phyloP scores from a whole-genome alignment of 2,797 vertebrate species.

The Capromys pilorides region DNA sequence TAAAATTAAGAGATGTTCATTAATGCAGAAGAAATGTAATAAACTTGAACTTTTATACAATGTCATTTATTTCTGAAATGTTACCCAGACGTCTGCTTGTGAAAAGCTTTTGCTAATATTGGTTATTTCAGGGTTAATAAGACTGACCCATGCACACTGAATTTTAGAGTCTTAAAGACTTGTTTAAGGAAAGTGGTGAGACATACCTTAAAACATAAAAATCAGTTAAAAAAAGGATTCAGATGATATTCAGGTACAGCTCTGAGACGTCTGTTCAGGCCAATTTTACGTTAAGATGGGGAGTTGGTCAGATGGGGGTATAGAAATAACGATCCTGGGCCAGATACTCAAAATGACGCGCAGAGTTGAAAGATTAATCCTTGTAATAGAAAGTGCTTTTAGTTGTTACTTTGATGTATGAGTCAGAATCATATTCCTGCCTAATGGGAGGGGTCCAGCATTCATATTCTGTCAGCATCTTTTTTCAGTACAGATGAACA shows the following conservation, averaged over 20 bases:
- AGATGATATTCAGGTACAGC: neutral
- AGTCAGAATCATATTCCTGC: neutral
- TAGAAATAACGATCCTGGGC: neutral
- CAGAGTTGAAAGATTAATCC: conserved; percentile 19
- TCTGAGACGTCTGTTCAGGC: neutral
- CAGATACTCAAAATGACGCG: neutral
- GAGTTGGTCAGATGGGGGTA: neutral
- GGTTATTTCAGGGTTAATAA: neutral
- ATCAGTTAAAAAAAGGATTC: neutral
- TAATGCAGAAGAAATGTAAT: neutral
- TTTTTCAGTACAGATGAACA: neutral
- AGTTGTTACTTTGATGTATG: neutral
- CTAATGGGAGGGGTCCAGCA: neutral
- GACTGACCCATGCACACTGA: neutral
- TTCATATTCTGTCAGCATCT: neutral
- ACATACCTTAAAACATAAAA: conserved; percentile 21
- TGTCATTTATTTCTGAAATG: conserved; percentile 43
- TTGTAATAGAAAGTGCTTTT: neutral
- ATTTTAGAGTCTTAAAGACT: neutral
- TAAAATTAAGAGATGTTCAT: conserved; percentile 32
- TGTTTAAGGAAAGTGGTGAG: neutral
- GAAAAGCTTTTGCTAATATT: neutral
- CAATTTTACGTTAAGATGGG: neutral
- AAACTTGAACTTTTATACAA: neutral
- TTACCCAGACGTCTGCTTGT: neutral